Percentiles rank a stretch among this genome's conserved stretches.
These are phyloP conservation scores for Drosophila paramelanica DNA, from an alignment of 2,888 invertebrate species.

Conservation along the genomic window DNA sequence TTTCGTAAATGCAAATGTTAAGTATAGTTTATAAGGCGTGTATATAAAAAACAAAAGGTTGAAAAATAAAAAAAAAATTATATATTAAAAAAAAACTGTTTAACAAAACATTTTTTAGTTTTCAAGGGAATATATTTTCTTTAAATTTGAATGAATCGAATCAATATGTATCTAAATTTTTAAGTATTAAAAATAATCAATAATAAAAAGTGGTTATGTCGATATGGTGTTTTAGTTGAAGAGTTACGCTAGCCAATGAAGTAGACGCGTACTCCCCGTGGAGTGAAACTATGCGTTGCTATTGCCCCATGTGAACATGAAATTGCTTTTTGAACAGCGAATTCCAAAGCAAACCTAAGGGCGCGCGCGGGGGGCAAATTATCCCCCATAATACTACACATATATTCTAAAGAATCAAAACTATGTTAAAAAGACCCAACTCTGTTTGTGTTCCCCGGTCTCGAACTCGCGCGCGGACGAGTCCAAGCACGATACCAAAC, in stretches of 20 bases:
- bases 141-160: no score
- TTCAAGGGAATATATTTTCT: no score
- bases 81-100: slow-evolving; percentile 16
- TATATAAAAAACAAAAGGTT: slow-evolving; percentile 46
- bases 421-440: no score
- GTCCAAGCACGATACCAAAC: not conserved
- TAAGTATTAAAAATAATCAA: no score
- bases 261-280: slow-evolving; percentile 61
- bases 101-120: not conserved
- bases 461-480: slow-evolving; percentile 13
- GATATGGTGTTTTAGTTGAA: slow-evolving; percentile 40
- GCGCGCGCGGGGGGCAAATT: slow-evolving; percentile 17
- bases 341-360: slow-evolving; percentile 61
- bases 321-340: slow-evolving; percentile 70
- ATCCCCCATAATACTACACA: no score
- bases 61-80: slow-evolving; percentile 18
- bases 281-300: slow-evolving; percentile 73
- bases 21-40: slow-evolving; percentile 63
- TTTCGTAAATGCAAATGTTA: slow-evolving; percentile 48
- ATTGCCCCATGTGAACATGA: slow-evolving; percentile 73
- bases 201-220: slow-evolving; percentile 13
- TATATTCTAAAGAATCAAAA: no score
- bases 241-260: slow-evolving; percentile 34
- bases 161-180: no score
- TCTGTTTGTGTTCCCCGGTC: no score